Evolutionary conservation across 1,140 invertebrate genomes (phyloP), one percentile per base, ranked within the genome.

Genomic region (Drosophila busckii): DNA sequence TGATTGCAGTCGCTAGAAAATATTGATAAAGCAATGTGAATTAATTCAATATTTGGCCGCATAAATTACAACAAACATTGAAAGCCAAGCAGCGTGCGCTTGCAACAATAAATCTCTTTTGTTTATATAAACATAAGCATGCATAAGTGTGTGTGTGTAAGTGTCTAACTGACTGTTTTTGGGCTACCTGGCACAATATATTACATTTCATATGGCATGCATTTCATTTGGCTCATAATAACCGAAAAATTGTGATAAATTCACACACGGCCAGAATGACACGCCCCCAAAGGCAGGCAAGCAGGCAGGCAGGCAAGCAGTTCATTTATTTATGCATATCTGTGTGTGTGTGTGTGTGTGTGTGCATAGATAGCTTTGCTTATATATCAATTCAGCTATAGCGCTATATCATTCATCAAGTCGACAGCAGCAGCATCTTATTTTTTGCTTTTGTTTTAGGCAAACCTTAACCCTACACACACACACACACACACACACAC

Each of bases 311-410:
- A 31, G 29, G 19, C 23, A 25, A 25, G 4, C 29, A 9, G 3
- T 23, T 23, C 8, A 8, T 40, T 15, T 54, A 25, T 54, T 25
- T 29, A 31, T 61, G 26, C 32, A 34, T 26, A 25, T 54, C 26
- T 55, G 35, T 28, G 2, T 48, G 42, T 62, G 45, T 48, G 28
- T 53, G 48, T 52, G 23, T 15, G 9, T 46, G 34, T 26, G 31
- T 17, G 19, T 40, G 53, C 29, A 26, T 50, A 60, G 35, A 25
- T 19, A 46, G 42, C 49, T 58, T 45, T 50, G 41, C 50, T 80
- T 80, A 80, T 82, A 80, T 82, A 68, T 82, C 73, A 75, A 80
- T 82, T 80, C 73, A 54, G 76, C 69, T 82, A 82, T 62, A 69
- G 59, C 82, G 82, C 69, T 61, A 80, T 80, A 80, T n/a, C n/a